Evolutionary conservation across 92 coral and sea anemone genomes (phyloP).

Genomic region (Porites lobata): DNA sequence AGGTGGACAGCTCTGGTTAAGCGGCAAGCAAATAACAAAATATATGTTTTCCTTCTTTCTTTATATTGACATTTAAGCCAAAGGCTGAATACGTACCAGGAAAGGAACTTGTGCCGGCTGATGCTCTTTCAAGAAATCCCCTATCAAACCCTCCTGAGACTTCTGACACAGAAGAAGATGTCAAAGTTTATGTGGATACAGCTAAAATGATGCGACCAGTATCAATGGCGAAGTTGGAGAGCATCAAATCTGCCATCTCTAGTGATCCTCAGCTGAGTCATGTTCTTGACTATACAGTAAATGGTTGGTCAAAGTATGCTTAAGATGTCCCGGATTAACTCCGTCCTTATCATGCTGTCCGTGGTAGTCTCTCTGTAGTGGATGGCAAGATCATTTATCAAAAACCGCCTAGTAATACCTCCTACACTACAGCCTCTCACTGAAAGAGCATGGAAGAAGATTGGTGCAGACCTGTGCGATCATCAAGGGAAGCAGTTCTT

Average conservation of each 20-base stretch:
- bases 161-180: constrained; percentile 41
- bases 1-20: background rate
- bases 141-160: background rate
- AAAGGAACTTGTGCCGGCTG: constrained; percentile 67
- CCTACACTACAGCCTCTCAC: constrained; percentile 31
- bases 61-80: constrained; percentile 52
- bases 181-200: constrained; percentile 22
- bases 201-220: constrained; percentile 33
- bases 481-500: constrained; percentile 35
- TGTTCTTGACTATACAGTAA: constrained; percentile 7
- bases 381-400: constrained; percentile 42
- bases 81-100: constrained; percentile 67
- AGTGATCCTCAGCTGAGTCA: constrained; percentile 36
- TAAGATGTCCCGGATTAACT: constrained; percentile 37
- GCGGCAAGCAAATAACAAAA: too few species aligned
- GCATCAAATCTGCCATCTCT: constrained; percentile 14
- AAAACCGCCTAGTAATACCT: constrained; percentile 40
- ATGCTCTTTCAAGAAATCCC: constrained; percentile 61
- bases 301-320: constrained; percentile 67
- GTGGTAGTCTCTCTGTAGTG: constrained; percentile 45
- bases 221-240: constrained; percentile 41
- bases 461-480: constrained; percentile 56
- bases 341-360: constrained; percentile 22
- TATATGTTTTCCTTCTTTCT: too few species aligned
- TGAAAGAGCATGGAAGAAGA: constrained; percentile 64